A percentile compares a stretch with the other conserved stretches of the same genome.
These are phyloP conservation scores for Mus minutoides DNA, from an alignment of 2,797 vertebrate species.

Conservation along the genomic window DNA sequence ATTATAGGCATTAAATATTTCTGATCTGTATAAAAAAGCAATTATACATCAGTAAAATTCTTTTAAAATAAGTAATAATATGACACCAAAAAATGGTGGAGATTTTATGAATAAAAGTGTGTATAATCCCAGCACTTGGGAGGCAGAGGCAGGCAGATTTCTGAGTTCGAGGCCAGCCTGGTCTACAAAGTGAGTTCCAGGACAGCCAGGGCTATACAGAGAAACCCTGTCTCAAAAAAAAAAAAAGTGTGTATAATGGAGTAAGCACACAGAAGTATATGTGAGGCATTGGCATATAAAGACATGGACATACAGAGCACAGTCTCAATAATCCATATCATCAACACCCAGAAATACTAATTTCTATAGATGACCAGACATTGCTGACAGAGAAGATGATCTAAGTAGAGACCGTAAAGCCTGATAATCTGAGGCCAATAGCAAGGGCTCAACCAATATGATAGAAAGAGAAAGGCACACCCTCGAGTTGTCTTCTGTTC, in stretches of 20 bases:
- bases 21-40: not conserved
- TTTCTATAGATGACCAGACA: not conserved
- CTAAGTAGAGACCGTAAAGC: not conserved
- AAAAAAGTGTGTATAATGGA: not conserved
- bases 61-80: not conserved
- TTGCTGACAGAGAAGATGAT: not conserved
- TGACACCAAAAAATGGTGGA: not conserved
- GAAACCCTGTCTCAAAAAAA: too few species aligned
- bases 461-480: not conserved
- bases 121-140: too few species aligned
- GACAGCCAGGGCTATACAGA: too few species aligned
- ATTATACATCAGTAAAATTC: not conserved
- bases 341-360: not conserved
- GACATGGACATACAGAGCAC: too few species aligned
- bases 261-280: not conserved
- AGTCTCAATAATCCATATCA: not conserved
- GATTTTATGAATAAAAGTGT: not conserved
- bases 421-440: not conserved
- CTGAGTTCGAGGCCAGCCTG: too few species aligned
- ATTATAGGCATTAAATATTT: not conserved
- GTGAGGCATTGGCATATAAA: not conserved
- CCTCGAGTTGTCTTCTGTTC: not conserved
- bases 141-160: too few species aligned
- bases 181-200: too few species aligned
- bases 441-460: not conserved